phyloP scores from a whole-genome alignment of 2,797 vertebrate species.

The Pelodytes ibericus region DNA sequence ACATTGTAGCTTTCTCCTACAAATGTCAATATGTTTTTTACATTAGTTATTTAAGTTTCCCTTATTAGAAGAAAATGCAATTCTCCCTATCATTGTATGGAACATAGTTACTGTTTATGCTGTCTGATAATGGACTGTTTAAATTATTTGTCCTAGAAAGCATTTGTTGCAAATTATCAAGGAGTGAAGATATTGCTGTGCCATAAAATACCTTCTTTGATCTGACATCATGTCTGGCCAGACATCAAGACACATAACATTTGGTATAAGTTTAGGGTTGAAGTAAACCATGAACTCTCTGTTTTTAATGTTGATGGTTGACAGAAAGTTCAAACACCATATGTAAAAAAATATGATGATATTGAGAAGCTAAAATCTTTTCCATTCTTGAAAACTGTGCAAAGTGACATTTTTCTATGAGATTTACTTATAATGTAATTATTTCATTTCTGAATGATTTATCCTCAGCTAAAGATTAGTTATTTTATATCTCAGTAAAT shows the following conservation, averaged over 20 bases:
- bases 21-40: too few relatives aligned
- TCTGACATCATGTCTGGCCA: slow-evolving; percentile 54
- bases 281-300: slow-evolving; percentile 45
- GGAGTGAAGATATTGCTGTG: slow-evolving; percentile 29
- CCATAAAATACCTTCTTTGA: slow-evolving; percentile 52
- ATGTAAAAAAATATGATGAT: slow-evolving; percentile 42
- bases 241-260: slow-evolving; percentile 52
- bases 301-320: slow-evolving; percentile 52
- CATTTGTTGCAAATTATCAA: slow-evolving; percentile 41
- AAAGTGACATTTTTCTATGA: neutral
- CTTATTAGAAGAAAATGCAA: neutral
- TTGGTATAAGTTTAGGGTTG: slow-evolving; percentile 52
- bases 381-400: slow-evolving; percentile 2
- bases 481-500: neutral
- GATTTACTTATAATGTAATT: neutral
- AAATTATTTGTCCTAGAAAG: slow-evolving; percentile 17
- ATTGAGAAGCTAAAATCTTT: slow-evolving; percentile 4
- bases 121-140: slow-evolving; percentile 33
- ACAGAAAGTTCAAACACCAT: slow-evolving; percentile 54
- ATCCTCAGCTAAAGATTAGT: neutral
- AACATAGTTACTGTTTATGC: neutral
- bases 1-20: too few relatives aligned
- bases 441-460: slow-evolving; percentile 9
- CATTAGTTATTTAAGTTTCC: too few relatives aligned
- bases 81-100: neutral